Evolutionary conservation across 1,140 invertebrate genomes (phyloP), one percentile per base, ranked within the genome.

Genomic region (Cotesia typhae): DNA sequence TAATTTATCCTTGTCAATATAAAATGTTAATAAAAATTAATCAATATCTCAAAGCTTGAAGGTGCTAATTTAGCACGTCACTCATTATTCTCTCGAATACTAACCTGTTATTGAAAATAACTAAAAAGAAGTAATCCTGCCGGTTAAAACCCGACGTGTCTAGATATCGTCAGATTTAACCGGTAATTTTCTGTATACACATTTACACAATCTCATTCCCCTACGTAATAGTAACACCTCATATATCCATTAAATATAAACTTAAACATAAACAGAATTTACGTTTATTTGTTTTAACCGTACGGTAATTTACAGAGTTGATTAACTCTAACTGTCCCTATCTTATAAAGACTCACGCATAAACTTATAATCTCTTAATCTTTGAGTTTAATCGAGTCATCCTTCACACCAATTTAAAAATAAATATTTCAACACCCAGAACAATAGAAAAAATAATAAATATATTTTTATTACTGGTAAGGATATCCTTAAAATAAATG

Each of bases 21-120:
- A 47, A 9, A 2, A 47, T 47, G 2, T 47, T 9, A 36, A 20
- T 6, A 61, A 37, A 66, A 2, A 59, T 38, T 10, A 51, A 57
- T 60, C 55, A 80, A 73, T 77, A 81, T 2, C 3, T 1, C 28
- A 28, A 28, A 6, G 41, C 17, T 53, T 74, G 5, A 79, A 78
- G 73, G 69, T 71, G 20, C 52, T 67, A 20, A 70, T 70, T 38
- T 77, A 80, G 63, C 55, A 64, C 47, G 72, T 67, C 41, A 20
- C 4, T 53, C 47, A 61, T 9, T 47, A 52, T 14, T 10, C 53
- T 59, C 28, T 57, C 57, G 53, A 35, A 47, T 66, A 14, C 28
- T 28, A 28, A 28, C 35, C 41, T 20, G 28, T 12, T 38, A 35
- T 28, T 17, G 59, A 10, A n/a, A 14, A 17, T 12, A 51, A 38